phyloP scores from a whole-genome alignment of 2,888 invertebrate species.

The Cheilosia pagana region DNA sequence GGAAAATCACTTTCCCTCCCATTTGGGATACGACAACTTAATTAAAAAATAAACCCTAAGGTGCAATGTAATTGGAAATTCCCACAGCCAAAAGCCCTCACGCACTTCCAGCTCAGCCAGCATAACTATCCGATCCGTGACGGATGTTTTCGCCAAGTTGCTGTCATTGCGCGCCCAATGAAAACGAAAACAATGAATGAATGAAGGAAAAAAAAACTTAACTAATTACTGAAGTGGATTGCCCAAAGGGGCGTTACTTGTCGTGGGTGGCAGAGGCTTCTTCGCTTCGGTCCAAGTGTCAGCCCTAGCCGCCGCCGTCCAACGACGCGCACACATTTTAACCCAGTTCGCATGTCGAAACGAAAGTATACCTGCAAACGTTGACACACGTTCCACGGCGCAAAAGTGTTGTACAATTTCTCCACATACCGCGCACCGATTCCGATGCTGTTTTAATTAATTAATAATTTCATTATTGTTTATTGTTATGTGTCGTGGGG shows the following conservation, averaged over 20 bases:
- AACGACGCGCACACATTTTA: conserved; percentile 33
- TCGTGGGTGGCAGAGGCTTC: conserved; percentile 4
- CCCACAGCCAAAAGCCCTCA: conserved; percentile 11
- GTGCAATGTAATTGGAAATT: conserved; percentile 19
- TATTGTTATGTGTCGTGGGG: conserved; percentile 21
- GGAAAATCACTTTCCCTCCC: conserved; percentile 29
- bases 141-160: conserved; percentile 39
- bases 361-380: conserved; percentile 54
- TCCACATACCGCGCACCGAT: conserved; percentile 1
- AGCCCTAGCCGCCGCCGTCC: too few species aligned
- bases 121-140: conserved; percentile 16
- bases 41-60: conserved; percentile 17
- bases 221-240: conserved; percentile 41
- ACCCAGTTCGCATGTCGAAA: conserved; percentile 66
- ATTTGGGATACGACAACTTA: conserved; percentile 13
- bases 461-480: conserved; percentile 50
- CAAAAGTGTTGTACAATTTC: conserved; percentile 48
- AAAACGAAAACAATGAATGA: conserved; percentile 51
- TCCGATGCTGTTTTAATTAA: conserved; percentile 56
- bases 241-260: conserved; percentile 41
- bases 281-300: too few species aligned
- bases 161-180: conserved; percentile 41
- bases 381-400: conserved; percentile 47
- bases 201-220: conserved; percentile 3
- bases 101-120: conserved; percentile 14